Evolutionary conservation across 2,888 invertebrate genomes (phyloP).

Genomic region (Lasioglossum pauxillum): DNA sequence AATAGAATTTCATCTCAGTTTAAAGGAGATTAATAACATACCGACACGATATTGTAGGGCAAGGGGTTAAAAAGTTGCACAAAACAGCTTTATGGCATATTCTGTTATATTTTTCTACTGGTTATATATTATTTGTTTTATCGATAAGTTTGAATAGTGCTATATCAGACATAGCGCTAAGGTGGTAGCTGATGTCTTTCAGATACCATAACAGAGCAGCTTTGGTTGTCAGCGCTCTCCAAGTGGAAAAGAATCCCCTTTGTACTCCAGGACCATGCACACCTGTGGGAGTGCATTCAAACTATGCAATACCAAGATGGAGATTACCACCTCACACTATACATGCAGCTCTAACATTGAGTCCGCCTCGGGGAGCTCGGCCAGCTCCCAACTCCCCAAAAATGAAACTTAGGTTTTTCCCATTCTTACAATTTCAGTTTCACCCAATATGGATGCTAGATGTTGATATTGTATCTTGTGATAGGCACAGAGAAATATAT

Average conservation of each 20-base stretch:
- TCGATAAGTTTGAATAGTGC: slow-evolving; percentile 44
- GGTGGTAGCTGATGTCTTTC: slow-evolving; percentile 81
- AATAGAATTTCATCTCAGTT: too few relatives aligned
- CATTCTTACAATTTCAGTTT: slow-evolving; percentile 74
- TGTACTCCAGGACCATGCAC: slow-evolving; percentile 93
- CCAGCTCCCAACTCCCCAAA: slow-evolving; percentile 93
- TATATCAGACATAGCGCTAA: slow-evolving; percentile 69
- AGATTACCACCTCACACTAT: slow-evolving; percentile 86
- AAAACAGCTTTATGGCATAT: slow-evolving; percentile 21
- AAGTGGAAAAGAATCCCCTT: slow-evolving; percentile 96
- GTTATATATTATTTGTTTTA: slow-evolving; percentile 34
- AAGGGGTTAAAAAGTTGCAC: background rate
- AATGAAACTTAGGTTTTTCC: slow-evolving; percentile 94
- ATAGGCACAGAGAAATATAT: slow-evolving; percentile 68
- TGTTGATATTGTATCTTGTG: slow-evolving; percentile 77
- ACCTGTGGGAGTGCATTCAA: slow-evolving; percentile 82
- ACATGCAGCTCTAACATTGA: slow-evolving; percentile 89
- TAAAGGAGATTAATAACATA: too few relatives aligned
- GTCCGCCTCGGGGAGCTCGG: slow-evolving; percentile 85
- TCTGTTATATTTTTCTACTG: slow-evolving; percentile 27
- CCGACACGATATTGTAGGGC: too few relatives aligned
- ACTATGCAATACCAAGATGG: slow-evolving; percentile 85
- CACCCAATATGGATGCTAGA: slow-evolving; percentile 81
- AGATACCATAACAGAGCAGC: slow-evolving; percentile 97
- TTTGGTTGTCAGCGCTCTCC: slow-evolving; percentile 95